These are phyloP conservation scores for Ciona savignyi DNA, from an alignment of 23 tunicate species.

Conservation along the genomic window DNA sequence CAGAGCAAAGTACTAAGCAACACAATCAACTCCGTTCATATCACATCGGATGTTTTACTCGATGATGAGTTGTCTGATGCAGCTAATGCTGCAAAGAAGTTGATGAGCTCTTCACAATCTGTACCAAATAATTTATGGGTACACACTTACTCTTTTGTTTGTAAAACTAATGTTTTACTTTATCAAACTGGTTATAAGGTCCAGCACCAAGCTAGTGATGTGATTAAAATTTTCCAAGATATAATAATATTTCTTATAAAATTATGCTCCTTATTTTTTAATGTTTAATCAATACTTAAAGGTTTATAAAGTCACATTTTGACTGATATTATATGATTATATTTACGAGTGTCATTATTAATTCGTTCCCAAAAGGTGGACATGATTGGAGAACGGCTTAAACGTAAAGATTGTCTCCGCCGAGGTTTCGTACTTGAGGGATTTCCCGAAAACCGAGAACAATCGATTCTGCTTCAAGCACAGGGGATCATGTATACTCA, in stretches of 20 bases:
- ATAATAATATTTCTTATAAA: too few species aligned
- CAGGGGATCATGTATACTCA: conserved; percentile 52
- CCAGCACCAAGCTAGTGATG: too few species aligned
- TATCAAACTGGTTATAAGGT: too few species aligned
- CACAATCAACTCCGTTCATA: conserved; percentile 54
- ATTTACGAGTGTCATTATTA: too few species aligned
- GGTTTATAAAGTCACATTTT: too few species aligned
- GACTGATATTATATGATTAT: too few species aligned
- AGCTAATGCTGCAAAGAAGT: conserved; percentile 44
- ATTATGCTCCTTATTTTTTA: too few species aligned
- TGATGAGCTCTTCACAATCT: conserved; percentile 22
- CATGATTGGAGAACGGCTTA: conserved; percentile 42
- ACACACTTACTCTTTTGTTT: too few species aligned
- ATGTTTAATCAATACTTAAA: too few species aligned
- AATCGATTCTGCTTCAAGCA: conserved; percentile 62
- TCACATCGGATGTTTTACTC: conserved; percentile 27
- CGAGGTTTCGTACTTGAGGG: conserved; percentile 86
- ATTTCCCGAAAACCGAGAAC: conserved; percentile 70
- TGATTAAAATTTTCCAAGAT: too few species aligned
- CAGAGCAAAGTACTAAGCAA: conserved; percentile 53
- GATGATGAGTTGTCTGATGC: conserved; percentile 70
- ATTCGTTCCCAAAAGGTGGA: conserved; percentile 40
- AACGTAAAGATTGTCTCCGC: conserved; percentile 60
- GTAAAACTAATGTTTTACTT: too few species aligned
- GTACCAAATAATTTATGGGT: conserved; percentile 77